These are phyloP conservation scores for Mya arenaria DNA, from an alignment of 1,140 invertebrate genomes.

Conservation along the genomic window DNA sequence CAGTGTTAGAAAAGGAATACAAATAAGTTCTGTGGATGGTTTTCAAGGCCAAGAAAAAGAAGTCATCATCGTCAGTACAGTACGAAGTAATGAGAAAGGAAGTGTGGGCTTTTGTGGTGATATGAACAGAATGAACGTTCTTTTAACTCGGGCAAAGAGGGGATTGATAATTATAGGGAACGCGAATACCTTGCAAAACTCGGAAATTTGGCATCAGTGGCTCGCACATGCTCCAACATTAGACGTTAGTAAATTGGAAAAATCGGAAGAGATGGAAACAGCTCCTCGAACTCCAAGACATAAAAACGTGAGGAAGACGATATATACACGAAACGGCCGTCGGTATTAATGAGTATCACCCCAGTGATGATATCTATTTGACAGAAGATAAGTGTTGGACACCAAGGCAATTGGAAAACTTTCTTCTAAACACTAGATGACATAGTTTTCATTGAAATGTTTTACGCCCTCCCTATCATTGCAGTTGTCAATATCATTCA, in stretches of 20 bases:
- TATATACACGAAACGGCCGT: no score
- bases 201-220: conserved; percentile 45
- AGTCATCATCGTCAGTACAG: conserved; percentile 57
- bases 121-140: conserved; percentile 83
- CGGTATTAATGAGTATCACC: no score
- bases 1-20: conserved; percentile 21
- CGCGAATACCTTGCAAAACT: conserved; percentile 22
- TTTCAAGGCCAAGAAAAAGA: conserved; percentile 65
- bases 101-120: conserved; percentile 77
- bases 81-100: conserved; percentile 43
- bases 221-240: conserved; percentile 8
- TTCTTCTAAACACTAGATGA: no score
- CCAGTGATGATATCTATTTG: no score
- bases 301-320: no score
- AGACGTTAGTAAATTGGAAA: background rate
- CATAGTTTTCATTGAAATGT: no score
- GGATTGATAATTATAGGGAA: conserved; percentile 60
- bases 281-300: no score
- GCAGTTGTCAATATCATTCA: no score
- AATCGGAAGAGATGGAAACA: no score
- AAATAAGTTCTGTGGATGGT: conserved; percentile 56
- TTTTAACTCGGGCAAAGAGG: conserved; percentile 82
- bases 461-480: no score
- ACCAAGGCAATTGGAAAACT: no score
- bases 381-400: no score